Evolutionary conservation across 2,797 vertebrate genomes (phyloP), one percentile per base, ranked within the genome.

Genomic region (Sus cebifrons): DNA sequence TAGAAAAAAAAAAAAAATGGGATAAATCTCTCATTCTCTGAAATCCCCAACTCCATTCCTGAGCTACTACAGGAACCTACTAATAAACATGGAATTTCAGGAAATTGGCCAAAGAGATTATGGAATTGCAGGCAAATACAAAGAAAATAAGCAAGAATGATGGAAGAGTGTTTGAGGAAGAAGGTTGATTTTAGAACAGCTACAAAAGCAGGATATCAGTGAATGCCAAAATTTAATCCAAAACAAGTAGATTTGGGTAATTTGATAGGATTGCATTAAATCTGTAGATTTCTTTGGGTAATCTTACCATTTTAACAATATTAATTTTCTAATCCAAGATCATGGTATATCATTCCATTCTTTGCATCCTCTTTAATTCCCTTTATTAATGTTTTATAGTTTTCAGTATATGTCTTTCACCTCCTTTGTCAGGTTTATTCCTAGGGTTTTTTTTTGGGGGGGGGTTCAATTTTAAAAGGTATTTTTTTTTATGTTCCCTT

Each of bases 21-120:
- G 32, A 44, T 77, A 65, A 74, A 87, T 78, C 84, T 84, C 73
- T 96, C 52, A 62, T 27, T 32, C 16, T 77, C 44, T 95, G 52
- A 0, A 75, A n/a, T 74, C 10, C 17, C 78, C 32, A 89, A 3
- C 16, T 90, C 9, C 52, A 62, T 95, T 74, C 25, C 49, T 65
- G 40, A 70, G 20, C 52, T 94, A 9, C 40, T 89, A 9, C 44
- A 49, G 44, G 44, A 49, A 49, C 71, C n/a, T 81, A 60, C 58
- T 49, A 81, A 89, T 82, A 89, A 93, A 68, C 1, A 62, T 40
- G 1, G 6, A 14, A 18, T 79, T 92, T 93, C 14, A 21, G 21
- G 18, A 86, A 71, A 56, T 89, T 87, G 70, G 44, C 62, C 21
- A 64, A 68, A 49, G 40, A 71, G 6, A 52, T 77, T 25, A 68